Percentiles rank a stretch among this genome's conserved stretches.
These are phyloP conservation scores for Amazona vittata DNA, from an alignment of 2,113 vertebrate species.

Conservation along the genomic window DNA sequence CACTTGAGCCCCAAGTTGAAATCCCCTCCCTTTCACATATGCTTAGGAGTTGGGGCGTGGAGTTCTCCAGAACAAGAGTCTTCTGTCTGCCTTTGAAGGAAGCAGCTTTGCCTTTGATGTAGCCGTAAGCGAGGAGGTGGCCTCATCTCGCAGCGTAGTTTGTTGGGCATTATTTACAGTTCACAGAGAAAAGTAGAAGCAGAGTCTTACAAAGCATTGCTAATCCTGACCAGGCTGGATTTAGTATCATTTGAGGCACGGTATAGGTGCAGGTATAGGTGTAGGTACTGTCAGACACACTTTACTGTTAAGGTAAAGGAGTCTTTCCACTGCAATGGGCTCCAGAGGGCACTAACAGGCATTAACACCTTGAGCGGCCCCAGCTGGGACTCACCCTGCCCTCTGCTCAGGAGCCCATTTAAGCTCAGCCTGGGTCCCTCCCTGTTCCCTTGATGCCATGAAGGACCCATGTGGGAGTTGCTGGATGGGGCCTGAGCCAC, in stretches of 20 bases:
- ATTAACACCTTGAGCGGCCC: not conserved
- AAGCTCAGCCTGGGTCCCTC: fast-evolving
- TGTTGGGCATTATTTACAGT: not conserved
- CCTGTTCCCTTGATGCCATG: fast-evolving
- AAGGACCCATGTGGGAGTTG: not conserved
- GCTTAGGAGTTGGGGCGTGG: conserved; percentile 20
- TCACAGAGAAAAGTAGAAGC: not conserved
- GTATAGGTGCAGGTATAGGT: not conserved
- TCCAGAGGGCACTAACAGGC: not conserved
- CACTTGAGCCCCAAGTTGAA: conserved; percentile 34
- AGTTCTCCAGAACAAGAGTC: not conserved
- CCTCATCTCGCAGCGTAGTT: not conserved
- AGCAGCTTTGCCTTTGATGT: conserved; percentile 54
- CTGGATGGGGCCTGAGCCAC: not conserved
- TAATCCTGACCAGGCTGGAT: not conserved
- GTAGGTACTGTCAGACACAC: not conserved
- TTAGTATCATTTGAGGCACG: not conserved
- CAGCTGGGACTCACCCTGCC: not conserved
- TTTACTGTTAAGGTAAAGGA: not conserved
- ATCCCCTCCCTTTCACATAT: conserved; percentile 22
- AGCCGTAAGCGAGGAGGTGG: not conserved
- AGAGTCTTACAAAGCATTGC: not conserved
- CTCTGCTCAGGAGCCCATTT: not conserved
- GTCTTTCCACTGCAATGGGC: not conserved
- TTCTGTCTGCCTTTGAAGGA: conserved; percentile 40